phyloP scores from a whole-genome alignment of 2,797 vertebrate genomes.

The Lithobates pipiens region DNA sequence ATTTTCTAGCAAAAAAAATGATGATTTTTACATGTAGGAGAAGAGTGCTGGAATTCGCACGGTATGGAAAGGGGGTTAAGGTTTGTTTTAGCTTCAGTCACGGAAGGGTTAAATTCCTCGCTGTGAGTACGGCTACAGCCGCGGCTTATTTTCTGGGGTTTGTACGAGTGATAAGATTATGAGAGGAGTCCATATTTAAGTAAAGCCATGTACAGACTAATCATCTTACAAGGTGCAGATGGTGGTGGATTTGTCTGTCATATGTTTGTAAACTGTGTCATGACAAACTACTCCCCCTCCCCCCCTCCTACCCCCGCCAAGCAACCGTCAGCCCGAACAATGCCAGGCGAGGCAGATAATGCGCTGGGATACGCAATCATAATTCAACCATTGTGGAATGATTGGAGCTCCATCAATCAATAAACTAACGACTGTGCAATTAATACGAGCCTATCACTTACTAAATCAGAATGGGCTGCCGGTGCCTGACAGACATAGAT shows the following conservation, averaged over 20 bases:
- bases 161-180: slow-evolving; percentile 23
- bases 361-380: not conserved
- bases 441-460: not conserved
- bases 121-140: not conserved
- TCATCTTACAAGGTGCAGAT: slow-evolving; percentile 47
- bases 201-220: slow-evolving; percentile 14
- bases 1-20: no score
- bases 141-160: slow-evolving; percentile 24
- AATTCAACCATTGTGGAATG: not conserved
- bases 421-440: not conserved
- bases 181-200: slow-evolving; percentile 7
- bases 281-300: not conserved
- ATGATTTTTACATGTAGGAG: no score
- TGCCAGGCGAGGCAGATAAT: not conserved
- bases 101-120: no score
- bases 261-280: slow-evolving; percentile 39
- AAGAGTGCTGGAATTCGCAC: no score
- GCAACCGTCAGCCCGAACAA: not conserved
- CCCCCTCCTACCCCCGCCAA: not conserved
- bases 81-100: no score
- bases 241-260: slow-evolving; percentile 28
- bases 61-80: no score
- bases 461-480: not conserved
- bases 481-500: not conserved
- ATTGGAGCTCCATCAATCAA: not conserved